Evolutionary conservation across 2,113 vertebrate genomes (phyloP).

Genomic region (Eudorcas thomsonii): DNA sequence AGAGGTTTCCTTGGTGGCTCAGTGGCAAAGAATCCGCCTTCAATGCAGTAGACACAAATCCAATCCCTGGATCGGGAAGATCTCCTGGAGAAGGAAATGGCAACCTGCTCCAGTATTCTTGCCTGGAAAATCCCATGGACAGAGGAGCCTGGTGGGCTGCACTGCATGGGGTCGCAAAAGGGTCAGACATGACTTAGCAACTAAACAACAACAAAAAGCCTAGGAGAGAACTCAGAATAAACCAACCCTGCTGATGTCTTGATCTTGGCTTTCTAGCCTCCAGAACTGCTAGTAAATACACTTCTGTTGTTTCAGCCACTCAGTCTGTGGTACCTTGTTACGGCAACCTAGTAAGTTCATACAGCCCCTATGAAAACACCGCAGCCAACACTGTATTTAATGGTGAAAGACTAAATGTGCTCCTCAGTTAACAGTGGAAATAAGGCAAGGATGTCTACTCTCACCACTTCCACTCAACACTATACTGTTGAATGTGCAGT

Average conservation of each 20-base stretch:
- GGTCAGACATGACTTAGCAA: not conserved
- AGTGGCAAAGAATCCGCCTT: not conserved
- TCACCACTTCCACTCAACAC: not conserved
- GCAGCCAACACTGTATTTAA: not conserved
- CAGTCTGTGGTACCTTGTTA: not conserved
- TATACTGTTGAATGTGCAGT: not conserved
- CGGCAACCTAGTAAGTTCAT: not conserved
- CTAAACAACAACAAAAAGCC: not conserved
- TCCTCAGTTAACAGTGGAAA: not conserved
- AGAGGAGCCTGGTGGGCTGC: not conserved
- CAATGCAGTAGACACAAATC: not conserved
- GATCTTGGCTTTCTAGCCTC: not conserved
- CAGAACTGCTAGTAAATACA: not conserved
- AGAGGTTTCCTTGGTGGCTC: not conserved
- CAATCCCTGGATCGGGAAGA: not conserved
- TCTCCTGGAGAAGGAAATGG: not conserved
- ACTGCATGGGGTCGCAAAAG: not conserved
- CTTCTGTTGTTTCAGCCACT: not conserved
- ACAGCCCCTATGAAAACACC: not conserved
- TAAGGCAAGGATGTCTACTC: not conserved
- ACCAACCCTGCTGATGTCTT: no score
- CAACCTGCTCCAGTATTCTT: not conserved
- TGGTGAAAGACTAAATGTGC: not conserved
- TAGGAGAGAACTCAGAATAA: not conserved
- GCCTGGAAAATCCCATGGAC: not conserved